Conservation (phyloP, 2,113 vertebrate genomes). For the Athene cunicularia region DNA sequence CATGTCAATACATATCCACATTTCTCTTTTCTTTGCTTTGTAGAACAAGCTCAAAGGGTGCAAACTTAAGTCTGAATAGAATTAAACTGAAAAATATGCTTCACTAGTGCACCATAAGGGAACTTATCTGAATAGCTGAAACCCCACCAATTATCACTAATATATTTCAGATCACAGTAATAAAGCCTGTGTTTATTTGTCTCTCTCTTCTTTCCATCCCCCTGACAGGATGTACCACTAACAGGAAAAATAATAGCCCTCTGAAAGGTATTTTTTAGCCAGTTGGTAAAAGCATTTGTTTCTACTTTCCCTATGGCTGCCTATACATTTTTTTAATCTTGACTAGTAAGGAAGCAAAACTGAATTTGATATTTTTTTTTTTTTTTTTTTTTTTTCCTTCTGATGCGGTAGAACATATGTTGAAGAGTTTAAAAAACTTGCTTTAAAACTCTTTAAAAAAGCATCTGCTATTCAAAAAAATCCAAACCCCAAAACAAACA, state of each 20-base stretch:
- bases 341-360: background rate
- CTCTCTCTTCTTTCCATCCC: background rate
- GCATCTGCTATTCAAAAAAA: background rate
- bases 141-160: accelerated
- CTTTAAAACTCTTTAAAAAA: background rate
- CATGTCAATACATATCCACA: accelerated
- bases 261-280: background rate
- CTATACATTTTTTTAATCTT: background rate
- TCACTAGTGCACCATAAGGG: background rate
- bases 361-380: background rate
- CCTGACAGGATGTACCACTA: background rate
- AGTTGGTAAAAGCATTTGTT: background rate
- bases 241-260: background rate
- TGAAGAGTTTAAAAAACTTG: background rate
- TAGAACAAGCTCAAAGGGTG: background rate
- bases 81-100: background rate
- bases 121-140: background rate
- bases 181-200: background rate
- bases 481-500: background rate
- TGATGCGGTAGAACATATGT: background rate
- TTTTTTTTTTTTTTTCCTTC: background rate
- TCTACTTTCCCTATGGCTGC: background rate
- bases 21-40: background rate
- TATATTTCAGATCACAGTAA: background rate
- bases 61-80: background rate